Conservation (phyloP, 1,140 invertebrate species). For the Apis laboriosa region DNA sequence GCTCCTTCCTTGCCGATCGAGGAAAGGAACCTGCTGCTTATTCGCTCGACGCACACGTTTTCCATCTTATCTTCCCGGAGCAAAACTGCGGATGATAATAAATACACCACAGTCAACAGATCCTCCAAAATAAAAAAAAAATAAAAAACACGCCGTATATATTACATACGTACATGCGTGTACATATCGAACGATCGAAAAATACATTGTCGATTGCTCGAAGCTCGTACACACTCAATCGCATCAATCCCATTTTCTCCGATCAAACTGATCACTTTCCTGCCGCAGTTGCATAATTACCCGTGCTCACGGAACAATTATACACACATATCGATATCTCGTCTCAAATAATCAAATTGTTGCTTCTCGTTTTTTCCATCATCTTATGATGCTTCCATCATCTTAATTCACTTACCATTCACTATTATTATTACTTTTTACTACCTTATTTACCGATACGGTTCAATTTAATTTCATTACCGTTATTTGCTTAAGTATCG, state of each 20-base stretch:
- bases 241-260: no score
- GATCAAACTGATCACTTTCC: not conserved
- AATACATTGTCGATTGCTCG: no score
- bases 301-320: not conserved
- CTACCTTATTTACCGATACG: not conserved
- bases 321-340: not conserved
- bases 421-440: not conserved
- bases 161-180: no score
- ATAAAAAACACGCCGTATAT: no score
- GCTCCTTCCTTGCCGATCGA: not conserved
- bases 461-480: constrained; percentile 37
- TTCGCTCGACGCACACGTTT: not conserved
- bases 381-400: no score
- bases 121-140: not conserved
- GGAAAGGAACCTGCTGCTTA: not conserved
- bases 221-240: no score
- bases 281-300: not conserved
- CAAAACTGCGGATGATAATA: not conserved
- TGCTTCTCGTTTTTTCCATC: not conserved
- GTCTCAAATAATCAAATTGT: constrained; percentile 23
- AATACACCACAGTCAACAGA: not conserved
- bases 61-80: not conserved
- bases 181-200: no score
- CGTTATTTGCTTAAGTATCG: constrained; percentile 33
- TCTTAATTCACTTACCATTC: not conserved